Evolutionary conservation across 2,888 invertebrate species (phyloP).

Genomic region (Notodonta dromedarius): DNA sequence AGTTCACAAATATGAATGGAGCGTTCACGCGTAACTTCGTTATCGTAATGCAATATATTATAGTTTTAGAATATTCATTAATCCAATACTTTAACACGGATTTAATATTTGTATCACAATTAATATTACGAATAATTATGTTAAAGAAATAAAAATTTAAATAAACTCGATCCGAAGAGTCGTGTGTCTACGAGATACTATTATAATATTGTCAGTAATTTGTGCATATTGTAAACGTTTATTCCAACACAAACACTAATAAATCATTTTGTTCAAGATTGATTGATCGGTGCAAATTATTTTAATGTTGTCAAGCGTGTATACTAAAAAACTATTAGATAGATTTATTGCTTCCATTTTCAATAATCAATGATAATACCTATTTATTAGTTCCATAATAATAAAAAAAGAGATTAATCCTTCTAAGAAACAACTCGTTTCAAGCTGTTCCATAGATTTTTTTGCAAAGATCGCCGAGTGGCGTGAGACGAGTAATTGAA

Average conservation of each 20-base stretch:
- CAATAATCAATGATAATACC: slow-evolving; percentile 27
- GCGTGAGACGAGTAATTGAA: slow-evolving; percentile 37
- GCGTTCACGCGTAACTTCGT: not conserved
- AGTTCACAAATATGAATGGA: slow-evolving; percentile 1
- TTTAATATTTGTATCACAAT: too few species aligned
- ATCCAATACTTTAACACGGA: too few species aligned
- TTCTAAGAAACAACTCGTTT: slow-evolving; percentile 8
- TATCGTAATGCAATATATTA: too few species aligned
- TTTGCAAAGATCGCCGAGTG: slow-evolving; percentile 22
- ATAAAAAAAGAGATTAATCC: slow-evolving; percentile 23
- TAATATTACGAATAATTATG: too few species aligned
- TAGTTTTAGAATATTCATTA: too few species aligned
- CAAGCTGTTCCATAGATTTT: slow-evolving; percentile 10
- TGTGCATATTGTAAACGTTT: slow-evolving; percentile 9
- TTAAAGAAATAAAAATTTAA: too few species aligned
- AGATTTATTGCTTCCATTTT: slow-evolving; percentile 38
- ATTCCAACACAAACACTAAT: slow-evolving; percentile 15
- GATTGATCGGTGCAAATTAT: slow-evolving; percentile 33
- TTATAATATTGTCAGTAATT: not conserved
- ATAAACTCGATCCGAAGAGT: too few species aligned
- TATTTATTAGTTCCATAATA: slow-evolving; percentile 22
- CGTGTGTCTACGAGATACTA: too few species aligned
- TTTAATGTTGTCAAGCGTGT: slow-evolving; percentile 35
- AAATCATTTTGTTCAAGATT: slow-evolving; percentile 24
- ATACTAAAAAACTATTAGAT: slow-evolving; percentile 23